Base-by-base conservation (phyloP, 37 sponge, comb jelly and placozoan genomes). In the Ephydatia muelleri region DNA sequence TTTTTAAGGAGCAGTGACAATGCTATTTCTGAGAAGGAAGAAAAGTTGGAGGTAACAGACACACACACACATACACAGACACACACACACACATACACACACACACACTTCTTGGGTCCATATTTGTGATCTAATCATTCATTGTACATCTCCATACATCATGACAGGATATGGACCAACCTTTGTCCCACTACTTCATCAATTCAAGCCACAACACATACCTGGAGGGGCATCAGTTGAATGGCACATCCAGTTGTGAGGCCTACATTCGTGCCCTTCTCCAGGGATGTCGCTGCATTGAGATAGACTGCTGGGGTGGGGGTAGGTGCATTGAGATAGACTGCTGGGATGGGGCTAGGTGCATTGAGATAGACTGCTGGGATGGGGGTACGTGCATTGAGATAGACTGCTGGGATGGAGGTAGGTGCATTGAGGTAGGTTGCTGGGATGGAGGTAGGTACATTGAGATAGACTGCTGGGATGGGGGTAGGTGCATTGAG, bases 151-250 rank as follows among this genome's bases (percentile, higher is more conserved):
- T 8, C 14, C 9, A 70, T 19, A 32, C 31, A 32, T 28, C 36
- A 8, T 12, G 31, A 2, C 67, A 25, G 2, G 67, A 95, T 75
- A 95, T 95, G 97, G 75, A 78, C 21, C 97, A 88, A 74, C 97
- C 97, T 28, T 88, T 97, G 27, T 89, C 93, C 40, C 97, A 97
- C 81, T 97, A 97, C 85, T 97, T 88, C 78, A 95, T 97, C 47
- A 95, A 96, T 80, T 97, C 96, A 43, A 88, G 90, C 49, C 97
- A 97, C 79, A 97, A 97, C 87, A 95, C 97, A 21, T 98, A 95
- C 77, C 83, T 97, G 67, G 86, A 87, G 77, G 97, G 78, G 2
- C 91, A 97, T 70, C 97, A 97, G 86, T 38, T 95, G 2, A 83
- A 73, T 2, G 96, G 97, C 1, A 82, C 30, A 22, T 97, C 97